Percentiles rank a stretch among this genome's conserved stretches.
phyloP scores from a whole-genome alignment of 2,113 vertebrate genomes.

The Neogobius melanostomus region DNA sequence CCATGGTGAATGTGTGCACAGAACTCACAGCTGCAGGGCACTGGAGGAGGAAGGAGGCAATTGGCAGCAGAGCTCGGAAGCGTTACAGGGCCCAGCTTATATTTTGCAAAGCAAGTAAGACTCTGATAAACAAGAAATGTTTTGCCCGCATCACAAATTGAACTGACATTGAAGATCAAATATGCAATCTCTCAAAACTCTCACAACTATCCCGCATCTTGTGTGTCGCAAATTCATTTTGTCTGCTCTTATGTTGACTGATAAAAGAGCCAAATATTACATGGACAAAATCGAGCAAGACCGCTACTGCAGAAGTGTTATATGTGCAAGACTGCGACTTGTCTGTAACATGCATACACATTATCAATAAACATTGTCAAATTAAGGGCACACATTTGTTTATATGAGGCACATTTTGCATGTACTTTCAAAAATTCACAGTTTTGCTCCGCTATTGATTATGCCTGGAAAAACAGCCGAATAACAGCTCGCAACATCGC shows the following conservation, averaged over 20 bases:
- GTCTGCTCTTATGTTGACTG: no score
- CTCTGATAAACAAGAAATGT: conserved; percentile 26
- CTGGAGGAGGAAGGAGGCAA: conserved; percentile 48
- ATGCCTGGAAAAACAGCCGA: conserved; percentile 43
- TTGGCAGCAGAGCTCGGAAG: conserved; percentile 47
- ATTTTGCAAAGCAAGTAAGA: conserved; percentile 28
- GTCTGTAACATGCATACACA: no score
- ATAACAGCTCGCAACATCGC: conserved; percentile 28
- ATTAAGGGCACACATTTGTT: no score
- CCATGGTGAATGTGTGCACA: conserved; percentile 39
- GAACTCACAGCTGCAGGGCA: conserved; percentile 56
- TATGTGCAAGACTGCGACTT: no score
- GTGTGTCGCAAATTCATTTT: no score
- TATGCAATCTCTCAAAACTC: not conserved
- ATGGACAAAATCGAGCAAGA: no score
- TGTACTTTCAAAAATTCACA: not conserved
- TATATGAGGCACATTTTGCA: no score
- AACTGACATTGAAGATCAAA: conserved; percentile 7
- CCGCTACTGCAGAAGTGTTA: no score
- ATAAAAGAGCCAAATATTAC: no score
- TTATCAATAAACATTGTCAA: no score
- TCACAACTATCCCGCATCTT: not conserved
- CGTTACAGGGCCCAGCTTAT: conserved; percentile 33
- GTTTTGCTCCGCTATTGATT: conserved; percentile 5
- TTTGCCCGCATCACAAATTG: not conserved